Evolutionary conservation across 2,797 vertebrate genomes (phyloP).

Genomic region (Semotilus atromaculatus): DNA sequence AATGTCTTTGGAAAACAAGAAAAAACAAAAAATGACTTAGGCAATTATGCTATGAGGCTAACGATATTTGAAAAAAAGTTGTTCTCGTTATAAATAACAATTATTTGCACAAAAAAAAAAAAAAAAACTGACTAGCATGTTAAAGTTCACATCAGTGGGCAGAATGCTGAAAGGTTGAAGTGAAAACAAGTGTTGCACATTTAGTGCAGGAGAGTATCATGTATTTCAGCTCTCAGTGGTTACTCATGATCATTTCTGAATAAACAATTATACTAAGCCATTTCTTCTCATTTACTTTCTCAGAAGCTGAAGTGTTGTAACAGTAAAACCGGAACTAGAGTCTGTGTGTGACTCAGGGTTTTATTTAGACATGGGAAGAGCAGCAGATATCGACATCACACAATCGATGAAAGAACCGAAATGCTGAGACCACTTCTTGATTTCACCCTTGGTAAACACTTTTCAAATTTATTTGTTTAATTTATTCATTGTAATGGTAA

Average conservation of each 20-base stretch:
- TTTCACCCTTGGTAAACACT: slow-evolving; percentile 8
- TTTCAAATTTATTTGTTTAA: not conserved
- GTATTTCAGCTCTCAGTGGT: not conserved
- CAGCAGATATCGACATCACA: not conserved
- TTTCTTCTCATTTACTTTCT: not conserved
- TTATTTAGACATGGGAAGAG: not conserved
- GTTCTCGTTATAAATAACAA: too few species aligned
- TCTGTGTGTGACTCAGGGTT: not conserved
- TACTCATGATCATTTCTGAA: not conserved
- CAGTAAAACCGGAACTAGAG: not conserved
- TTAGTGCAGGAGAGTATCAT: not conserved
- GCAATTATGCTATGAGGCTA: too few species aligned
- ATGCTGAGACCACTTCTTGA: slow-evolving; percentile 8
- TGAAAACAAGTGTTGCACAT: not conserved
- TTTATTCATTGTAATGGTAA: not conserved
- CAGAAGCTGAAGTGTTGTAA: not conserved
- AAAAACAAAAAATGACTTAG: too few species aligned
- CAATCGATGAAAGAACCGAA: not conserved
- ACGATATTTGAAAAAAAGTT: not conserved
- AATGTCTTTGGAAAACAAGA: too few species aligned
- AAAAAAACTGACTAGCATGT: not conserved
- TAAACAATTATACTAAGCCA: not conserved
- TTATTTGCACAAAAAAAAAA: not conserved
- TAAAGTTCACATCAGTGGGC: not conserved
- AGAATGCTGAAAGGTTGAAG: not conserved